Evolutionary conservation across 2,888 invertebrate genomes (phyloP), one percentile per base, ranked within the genome.

Genomic region (Magallana nippona): DNA sequence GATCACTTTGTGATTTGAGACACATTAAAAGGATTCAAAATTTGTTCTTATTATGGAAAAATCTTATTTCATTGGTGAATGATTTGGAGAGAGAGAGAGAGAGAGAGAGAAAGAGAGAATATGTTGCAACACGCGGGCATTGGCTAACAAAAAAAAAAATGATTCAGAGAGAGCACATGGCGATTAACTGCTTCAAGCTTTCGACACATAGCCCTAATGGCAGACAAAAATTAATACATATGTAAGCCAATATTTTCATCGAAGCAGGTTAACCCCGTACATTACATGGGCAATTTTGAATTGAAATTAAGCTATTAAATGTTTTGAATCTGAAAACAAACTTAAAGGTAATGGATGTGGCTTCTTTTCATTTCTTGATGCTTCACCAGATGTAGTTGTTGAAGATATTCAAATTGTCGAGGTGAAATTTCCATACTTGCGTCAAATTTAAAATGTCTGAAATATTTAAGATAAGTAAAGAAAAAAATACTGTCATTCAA

Each of bases 371-470:
- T 88, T 81, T 81, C 79, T 88, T 11, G 87, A 78, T 5, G 86
- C 86, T 13, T 81, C 55, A 22, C 82, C 82, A n/a, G 88, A 89
- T 84, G 88, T 86, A 10, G 17, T 89, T 1, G 82, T 87, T 62
- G 82, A 55, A 17, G 81, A 81, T 13, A 83, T 78, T 17, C 19
- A 5, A 13, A 80, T 87, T 15, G 32, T 88, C 22, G 88, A 89
- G 63, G 81, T 89, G 0, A 89, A 88, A 63, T 88, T 88, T 55
- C 88, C 88, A 27, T 88, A 83, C 62, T 63, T 17, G 57, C 86
- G 86, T 0, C 81, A 86, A 58, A 79, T 86, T 17, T 32, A 10
- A 79, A 79, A 10, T 19, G 10, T 79, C 84, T 27, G 71, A 81
- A 27, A 62, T 81, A 32, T 55, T 78, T 15, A 85, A 84, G 27